Evolutionary conservation across 2,888 invertebrate genomes (phyloP), one percentile per base, ranked within the genome.

Genomic region (Platycnemis pennipes): DNA sequence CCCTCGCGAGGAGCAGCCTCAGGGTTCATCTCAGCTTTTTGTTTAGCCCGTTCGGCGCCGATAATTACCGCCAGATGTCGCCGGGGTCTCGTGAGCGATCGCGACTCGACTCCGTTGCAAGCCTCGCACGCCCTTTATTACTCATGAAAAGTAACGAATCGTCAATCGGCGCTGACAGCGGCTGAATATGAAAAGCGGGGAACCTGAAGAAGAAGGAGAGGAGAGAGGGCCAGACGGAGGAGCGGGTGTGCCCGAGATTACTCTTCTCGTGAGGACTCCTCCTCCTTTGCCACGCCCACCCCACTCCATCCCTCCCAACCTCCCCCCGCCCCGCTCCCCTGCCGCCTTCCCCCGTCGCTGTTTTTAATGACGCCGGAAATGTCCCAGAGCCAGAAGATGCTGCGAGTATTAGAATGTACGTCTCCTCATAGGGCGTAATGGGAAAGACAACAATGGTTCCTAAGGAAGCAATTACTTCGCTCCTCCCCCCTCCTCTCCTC

Each of bases 391-490:
- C 91, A 91, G 77, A 77, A 91, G 91, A 91, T 56, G 91, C 91
- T 63, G 91, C 56, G 56, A 63, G 91, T 91, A 91, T 91, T 91
- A 91, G 91, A 91, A 91, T 69, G 44, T 63, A 63, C 91, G 91
- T 91, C 91, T 91, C 44, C 91, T 91, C 91, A 91, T 91, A 91
- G 91, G 63, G 44, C 63, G 91, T 91, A 91, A 91, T 91, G 91
- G 91, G 56, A 63, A 91, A 91, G 91, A 69, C 91, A 91, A 91
- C 91, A 91, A 91, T 91, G 91, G 91, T 69, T 45, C 44, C 91
- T 91, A 91, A 91, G 91, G 91, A 91, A 91, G 91, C 91, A 91
- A 91, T 91, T 91, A 91, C 91, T 91, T 77, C 77, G 31, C 77
- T 37, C 77, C 37, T 13, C 37, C 63, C 63, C 26, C 63, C 63